Evolutionary conservation across 2,888 invertebrate species (phyloP), one percentile per base, ranked within the genome.

Genomic region (Lycia hirtaria): DNA sequence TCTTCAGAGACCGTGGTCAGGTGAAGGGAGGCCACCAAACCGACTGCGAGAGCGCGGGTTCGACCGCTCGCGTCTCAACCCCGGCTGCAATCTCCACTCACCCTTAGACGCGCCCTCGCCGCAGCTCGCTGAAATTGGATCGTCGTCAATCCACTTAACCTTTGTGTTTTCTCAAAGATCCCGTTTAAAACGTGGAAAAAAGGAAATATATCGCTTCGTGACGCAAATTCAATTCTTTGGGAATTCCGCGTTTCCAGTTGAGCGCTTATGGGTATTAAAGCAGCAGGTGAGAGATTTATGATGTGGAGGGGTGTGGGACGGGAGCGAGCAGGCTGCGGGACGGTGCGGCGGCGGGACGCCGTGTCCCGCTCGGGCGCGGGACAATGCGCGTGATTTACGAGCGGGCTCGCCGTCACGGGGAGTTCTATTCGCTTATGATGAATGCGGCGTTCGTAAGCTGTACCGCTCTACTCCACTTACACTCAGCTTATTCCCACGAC

Each of bases 361-460:
- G 17, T 0, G 26, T 14, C 17, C 20, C 38, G 38, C 20, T 33
- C 17, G n/a, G 35, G 24, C 5, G 15, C 33, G 60, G 15, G 37
- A 59, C 60, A 62, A 56, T 60, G 64, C 41, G 54, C 60, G 60
- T 70, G 73, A 75, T 75, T 68, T 68, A 73, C 56, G 69, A 40
- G 52, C 43, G 26, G 43, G 52, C 52, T 56, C 49, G 38, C 54
- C 37, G 56, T 64, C 69, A 64, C 63, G 60, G 57, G 59, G 30
- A 28, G 1, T 24, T 24, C 24, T 24, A 7, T 40, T 22, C 24
- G 37, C 49, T 33, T 45, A 55, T 63, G 57, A 63, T 55, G 60
- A 43, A 60, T 55, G 60, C 17, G 38, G 19, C 40, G 45, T 17
- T 38, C 15, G 22, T 24, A n/a, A n/a, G 30, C 44, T 7, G 17